Conservation (phyloP, 2,888 invertebrate genomes). For the Andrena marginata region DNA sequence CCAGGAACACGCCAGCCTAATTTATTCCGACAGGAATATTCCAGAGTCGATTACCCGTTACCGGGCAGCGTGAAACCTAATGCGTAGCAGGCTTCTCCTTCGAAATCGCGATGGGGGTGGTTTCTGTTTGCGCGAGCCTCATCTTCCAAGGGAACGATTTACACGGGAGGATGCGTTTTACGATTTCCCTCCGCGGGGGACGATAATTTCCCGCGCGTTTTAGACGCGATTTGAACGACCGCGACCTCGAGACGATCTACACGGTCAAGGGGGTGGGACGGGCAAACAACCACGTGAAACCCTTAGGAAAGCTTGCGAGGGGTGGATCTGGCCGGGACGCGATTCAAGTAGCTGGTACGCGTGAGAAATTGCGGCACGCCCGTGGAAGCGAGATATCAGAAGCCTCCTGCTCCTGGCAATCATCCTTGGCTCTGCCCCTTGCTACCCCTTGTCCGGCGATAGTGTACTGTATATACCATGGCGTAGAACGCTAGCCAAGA, state of each 20-base stretch:
- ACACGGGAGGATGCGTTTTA: conserved; percentile 1
- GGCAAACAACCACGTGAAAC: conserved; percentile 18
- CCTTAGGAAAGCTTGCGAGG: conserved; percentile 11
- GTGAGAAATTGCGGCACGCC: conserved; percentile 59
- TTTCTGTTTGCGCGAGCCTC: not conserved
- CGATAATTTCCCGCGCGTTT: conserved; percentile 6
- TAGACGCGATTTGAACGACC: not conserved
- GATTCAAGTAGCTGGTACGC: conserved; percentile 39
- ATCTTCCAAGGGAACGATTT: not conserved
- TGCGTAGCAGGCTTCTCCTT: not conserved
- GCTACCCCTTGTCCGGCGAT: not conserved
- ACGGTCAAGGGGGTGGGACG: not conserved
- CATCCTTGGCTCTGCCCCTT: conserved; percentile 7
- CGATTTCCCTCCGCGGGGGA: conserved; percentile 1
- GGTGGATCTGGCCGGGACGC: conserved; percentile 4
- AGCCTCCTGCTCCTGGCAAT: conserved; percentile 44
- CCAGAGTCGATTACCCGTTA: not conserved
- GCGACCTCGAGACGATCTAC: not conserved
- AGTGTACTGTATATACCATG: not conserved
- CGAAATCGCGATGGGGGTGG: not conserved
- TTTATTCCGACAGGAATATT: not conserved
- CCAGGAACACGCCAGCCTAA: not conserved
- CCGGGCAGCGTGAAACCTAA: not conserved
- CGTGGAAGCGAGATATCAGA: conserved; percentile 47
- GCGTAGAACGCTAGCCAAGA: conserved; percentile 35